Conservation (phyloP, 2,797 vertebrate genomes). For the Tarsius wallacei region DNA sequence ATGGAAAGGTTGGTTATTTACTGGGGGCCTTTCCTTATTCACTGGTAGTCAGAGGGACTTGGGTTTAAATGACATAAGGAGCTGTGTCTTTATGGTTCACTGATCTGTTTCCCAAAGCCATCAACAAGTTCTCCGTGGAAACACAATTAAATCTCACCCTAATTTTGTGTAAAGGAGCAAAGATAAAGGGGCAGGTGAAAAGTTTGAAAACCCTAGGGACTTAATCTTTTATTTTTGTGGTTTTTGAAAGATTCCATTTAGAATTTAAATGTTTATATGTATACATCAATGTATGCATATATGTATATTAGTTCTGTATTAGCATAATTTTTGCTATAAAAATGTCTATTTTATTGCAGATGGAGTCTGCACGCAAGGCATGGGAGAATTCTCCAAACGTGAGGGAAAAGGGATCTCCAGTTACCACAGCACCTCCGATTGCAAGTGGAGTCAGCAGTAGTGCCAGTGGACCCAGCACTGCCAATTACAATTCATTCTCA, state of each 20-base stretch:
- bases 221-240: not conserved
- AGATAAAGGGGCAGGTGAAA: conserved; percentile 26
- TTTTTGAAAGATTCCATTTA: conserved; percentile 19
- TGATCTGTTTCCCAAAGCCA: not conserved
- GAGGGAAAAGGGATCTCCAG: conserved; percentile 96
- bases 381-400: conserved; percentile 99
- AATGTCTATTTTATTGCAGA: conserved; percentile 90
- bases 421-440: conserved; percentile 96
- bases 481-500: conserved; percentile 97
- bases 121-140: not conserved
- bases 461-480: conserved; percentile 89
- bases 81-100: not conserved
- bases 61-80: not conserved
- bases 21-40: not conserved
- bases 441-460: conserved; percentile 87
- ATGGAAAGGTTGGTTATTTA: not conserved
- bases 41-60: not conserved
- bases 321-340: not conserved
- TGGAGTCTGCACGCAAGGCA: conserved; percentile 99
- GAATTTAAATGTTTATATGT: not conserved
- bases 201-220: not conserved
- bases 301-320: not conserved
- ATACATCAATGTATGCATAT: not conserved
- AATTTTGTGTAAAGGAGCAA: not conserved
- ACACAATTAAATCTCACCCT: not conserved